These are phyloP conservation scores for Pseudomyrmex sp. DNA, from an alignment of 1,140 invertebrate species.

Conservation along the genomic window DNA sequence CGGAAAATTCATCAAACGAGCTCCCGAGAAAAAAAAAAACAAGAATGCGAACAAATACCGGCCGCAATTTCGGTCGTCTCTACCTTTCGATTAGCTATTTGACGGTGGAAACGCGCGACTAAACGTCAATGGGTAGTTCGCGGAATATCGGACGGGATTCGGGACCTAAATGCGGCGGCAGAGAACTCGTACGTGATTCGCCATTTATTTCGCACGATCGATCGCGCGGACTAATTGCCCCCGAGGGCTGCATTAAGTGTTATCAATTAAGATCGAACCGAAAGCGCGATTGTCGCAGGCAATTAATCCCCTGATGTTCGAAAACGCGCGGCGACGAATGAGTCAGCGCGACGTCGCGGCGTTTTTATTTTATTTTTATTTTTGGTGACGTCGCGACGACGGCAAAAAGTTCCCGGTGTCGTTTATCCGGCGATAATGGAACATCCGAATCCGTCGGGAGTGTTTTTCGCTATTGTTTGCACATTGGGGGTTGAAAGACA, in stretches of 20 bases:
- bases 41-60: not conserved
- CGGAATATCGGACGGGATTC: not conserved
- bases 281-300: constrained; percentile 13
- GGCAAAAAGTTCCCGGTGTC: constrained; percentile 8
- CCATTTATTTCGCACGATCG: constrained; percentile 26
- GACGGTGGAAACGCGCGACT: not conserved
- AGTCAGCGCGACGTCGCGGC: constrained; percentile 31
- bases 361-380: not conserved
- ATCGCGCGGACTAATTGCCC: constrained; percentile 32
- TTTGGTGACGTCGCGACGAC: constrained; percentile 25
- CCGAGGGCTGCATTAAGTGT: not conserved
- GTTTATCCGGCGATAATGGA: constrained; percentile 49
- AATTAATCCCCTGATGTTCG: constrained; percentile 35
- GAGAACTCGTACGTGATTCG: not conserved
- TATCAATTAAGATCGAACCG: constrained; percentile 47
- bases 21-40: not conserved
- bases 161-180: not conserved
- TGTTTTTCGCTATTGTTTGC: constrained; percentile 43
- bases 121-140: constrained; percentile 14
- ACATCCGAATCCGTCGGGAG: not conserved
- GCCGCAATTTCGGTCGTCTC: not conserved
- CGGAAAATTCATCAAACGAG: not conserved
- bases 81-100: not conserved
- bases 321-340: constrained; percentile 7
- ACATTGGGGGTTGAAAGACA: not conserved